phyloP scores from a whole-genome alignment of 2,888 invertebrate genomes.

The Tipula unca region DNA sequence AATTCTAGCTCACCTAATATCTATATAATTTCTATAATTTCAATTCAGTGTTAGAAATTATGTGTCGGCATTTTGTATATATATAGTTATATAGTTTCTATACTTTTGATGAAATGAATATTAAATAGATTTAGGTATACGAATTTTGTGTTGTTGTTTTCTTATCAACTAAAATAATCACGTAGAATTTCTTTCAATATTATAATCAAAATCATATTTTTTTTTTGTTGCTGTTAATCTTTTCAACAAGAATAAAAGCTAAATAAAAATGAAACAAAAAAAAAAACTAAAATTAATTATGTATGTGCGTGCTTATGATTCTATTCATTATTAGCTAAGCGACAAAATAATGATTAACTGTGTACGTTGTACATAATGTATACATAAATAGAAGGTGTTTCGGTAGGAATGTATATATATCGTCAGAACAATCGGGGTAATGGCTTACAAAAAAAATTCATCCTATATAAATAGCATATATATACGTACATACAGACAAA shows the following conservation, averaged over 20 bases:
- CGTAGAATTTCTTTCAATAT: neutral
- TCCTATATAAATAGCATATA: neutral
- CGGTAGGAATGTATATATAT: neutral
- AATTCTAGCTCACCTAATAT: neutral
- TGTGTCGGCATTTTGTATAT: neutral
- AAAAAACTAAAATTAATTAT: neutral
- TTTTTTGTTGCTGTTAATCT: neutral
- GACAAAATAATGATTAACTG: neutral
- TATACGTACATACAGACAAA: neutral
- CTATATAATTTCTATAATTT: neutral
- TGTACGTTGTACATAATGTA: neutral
- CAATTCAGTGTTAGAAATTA: neutral
- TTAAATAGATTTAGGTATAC: neutral
- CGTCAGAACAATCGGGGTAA: neutral
- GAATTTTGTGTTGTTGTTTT: neutral
- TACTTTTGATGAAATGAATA: neutral
- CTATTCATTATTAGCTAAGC: neutral
- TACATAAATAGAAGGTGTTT: neutral
- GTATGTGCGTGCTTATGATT: conserved; percentile 8
- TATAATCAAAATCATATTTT: neutral
- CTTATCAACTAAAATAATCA: neutral
- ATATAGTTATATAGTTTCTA: neutral
- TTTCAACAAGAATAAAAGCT: neutral
- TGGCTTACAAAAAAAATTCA: neutral
- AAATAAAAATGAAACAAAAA: neutral